Base-by-base conservation (phyloP, 2,888 invertebrate species). In the Coremacera marginata region DNA sequence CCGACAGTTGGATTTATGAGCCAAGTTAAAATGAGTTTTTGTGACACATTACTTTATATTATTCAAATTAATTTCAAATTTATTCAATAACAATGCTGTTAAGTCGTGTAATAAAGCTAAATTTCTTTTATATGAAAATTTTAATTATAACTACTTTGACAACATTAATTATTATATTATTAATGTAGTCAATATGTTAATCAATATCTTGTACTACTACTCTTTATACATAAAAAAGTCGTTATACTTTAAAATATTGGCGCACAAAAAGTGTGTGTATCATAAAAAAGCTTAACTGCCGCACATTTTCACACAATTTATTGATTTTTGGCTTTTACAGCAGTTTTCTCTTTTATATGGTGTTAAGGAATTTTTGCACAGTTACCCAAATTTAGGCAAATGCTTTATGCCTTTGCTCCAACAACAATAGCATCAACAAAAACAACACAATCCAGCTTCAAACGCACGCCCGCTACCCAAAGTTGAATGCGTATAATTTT, bases 401-500 rank as follows among this genome's bases (percentile, higher is more conserved):
- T 19, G 19, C 8, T 22, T 55, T 55, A 22, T n/a, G 9, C 34
- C 16, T 34, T 31, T 31, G 31, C 31, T 22, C 34, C 7, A 55
- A 55, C 19, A 22, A 55, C 55, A 55, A 55, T 7, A 22, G 11
- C 55, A 55, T 0, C 55, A 19, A 19, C 55, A 22, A 22, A n/a
- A 55, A 70, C 73, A 80, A 84, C 85, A 84, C 81, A 80, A 82
- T 84, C 84, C 82, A 84, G 84, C 84, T 82, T 84, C 83, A 84
- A 84, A 84, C 85, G 86, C 84, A 85, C 44, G 14, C 44, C 44
- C 44, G 44, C 44, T 7, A 44, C 44, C 83, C 84, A 84, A 85
- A 31, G 31, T 31, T 31, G 5, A 87, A 87, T 86, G 86, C 85
- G 84, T 85, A 86, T 86, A 87, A 86, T 85, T 86, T 86, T 85